Evolutionary conservation across 92 coral and sea anemone species (phyloP).

Genomic region (Phenganax stokvisi): DNA sequence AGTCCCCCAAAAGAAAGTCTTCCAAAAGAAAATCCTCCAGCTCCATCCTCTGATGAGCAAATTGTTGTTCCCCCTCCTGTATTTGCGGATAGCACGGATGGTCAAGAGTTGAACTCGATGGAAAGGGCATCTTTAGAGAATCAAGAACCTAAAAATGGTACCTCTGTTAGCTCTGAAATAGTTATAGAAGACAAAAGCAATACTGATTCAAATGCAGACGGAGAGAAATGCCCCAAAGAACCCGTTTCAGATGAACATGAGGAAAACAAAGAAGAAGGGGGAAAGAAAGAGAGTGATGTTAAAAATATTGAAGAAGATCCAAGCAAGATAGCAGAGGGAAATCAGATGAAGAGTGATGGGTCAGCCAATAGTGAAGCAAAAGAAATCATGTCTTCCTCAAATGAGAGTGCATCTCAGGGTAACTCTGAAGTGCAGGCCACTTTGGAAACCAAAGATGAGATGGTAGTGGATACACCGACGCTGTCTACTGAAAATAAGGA

Average conservation of each 20-base stretch:
- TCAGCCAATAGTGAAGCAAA: neutral
- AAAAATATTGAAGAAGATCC: neutral
- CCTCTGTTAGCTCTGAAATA: neutral
- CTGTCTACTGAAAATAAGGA: conserved; percentile 9
- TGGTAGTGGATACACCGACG: conserved; percentile 20
- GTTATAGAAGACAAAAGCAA: neutral
- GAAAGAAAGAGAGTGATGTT: neutral
- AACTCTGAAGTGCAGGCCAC: conserved; percentile 32
- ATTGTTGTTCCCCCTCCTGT: conserved; percentile 31
- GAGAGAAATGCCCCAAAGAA: neutral
- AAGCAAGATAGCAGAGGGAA: neutral
- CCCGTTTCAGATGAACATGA: neutral
- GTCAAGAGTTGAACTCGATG: neutral
- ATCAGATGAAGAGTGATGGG: neutral
- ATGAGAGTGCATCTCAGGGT: neutral
- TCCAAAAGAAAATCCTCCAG: neutral
- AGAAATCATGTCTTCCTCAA: neutral
- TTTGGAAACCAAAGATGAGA: conserved; percentile 22
- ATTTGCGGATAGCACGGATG: conserved; percentile 24
- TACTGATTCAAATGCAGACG: neutral
- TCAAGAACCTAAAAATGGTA: neutral
- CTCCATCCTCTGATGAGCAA: neutral
- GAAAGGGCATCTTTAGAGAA: neutral
- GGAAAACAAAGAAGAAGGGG: neutral
- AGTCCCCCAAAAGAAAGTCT: neutral